These are phyloP conservation scores for Hafferia zeledoni DNA, from an alignment of 2,797 vertebrate genomes.

Conservation along the genomic window DNA sequence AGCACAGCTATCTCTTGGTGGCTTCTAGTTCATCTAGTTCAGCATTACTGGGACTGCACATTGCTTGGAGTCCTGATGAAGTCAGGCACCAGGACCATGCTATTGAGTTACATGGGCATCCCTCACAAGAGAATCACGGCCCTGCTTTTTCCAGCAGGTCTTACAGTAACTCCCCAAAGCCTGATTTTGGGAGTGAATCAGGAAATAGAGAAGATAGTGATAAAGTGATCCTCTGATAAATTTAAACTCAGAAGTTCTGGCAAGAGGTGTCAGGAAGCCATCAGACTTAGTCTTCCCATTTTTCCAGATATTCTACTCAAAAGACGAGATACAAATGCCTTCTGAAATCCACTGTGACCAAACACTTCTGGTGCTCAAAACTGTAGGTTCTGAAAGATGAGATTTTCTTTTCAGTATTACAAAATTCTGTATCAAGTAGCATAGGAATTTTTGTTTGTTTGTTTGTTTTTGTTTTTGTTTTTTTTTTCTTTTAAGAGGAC, in stretches of 20 bases:
- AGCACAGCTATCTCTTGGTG: neutral
- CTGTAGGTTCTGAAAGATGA: neutral
- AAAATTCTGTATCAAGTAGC: neutral
- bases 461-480: too few species aligned
- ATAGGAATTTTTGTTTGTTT: too few species aligned
- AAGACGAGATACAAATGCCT: neutral
- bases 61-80: neutral
- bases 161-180: neutral
- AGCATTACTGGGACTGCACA: neutral
- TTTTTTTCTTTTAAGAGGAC: neutral
- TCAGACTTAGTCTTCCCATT: neutral
- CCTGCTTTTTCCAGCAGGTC: neutral
- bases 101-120: neutral
- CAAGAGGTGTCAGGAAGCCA: neutral
- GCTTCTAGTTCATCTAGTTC: neutral
- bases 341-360: neutral
- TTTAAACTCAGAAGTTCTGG: neutral
- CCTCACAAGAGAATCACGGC: neutral
- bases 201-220: neutral
- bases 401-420: neutral
- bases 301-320: neutral
- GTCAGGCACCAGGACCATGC: neutral
- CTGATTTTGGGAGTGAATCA: neutral
- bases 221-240: neutral
- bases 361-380: neutral